Evolutionary conservation across 2,888 invertebrate species (phyloP), one percentile per base, ranked within the genome.

Genomic region (Erebia epiphron): DNA sequence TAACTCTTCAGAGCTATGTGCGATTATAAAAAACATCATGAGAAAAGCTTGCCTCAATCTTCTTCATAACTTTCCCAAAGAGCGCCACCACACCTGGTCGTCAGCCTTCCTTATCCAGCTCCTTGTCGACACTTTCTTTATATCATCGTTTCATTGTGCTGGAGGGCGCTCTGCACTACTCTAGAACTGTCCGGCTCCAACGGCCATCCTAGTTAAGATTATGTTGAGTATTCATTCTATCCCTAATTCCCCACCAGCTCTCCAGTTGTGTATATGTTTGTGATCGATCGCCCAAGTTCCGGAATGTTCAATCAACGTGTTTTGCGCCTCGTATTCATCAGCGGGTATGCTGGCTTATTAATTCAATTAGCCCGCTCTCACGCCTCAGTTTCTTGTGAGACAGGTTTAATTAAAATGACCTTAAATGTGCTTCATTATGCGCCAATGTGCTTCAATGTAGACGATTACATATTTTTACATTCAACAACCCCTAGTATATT

Each of bases 281-380:
- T 70, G 74, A 75, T 75, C 72, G 75, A 75, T 75, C 67, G 65
- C 57, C 50, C 69, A 74, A 74, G 60, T 74, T 73, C 56, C 63
- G 68, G 75, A 73, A 75, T 75, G 77, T 76, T 77, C 77, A 73
- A 78, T 78, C 76, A 76, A 73, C 60, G 76, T 76, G 72, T 68
- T 70, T 75, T 73, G 69, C 11, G 69, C 69, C 76, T 69, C 72
- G 72, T 75, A 76, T 73, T 75, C 74, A 77, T 75, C 73, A 75
- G 56, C 57, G 57, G 65, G 35, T 61, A 65, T 41, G 54, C 57
- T 26, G 61, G 68, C 69, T 69, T 73, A 75, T 71, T 75, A 72
- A 73, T 71, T 74, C 68, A 74, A 70, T 73, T 70, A 70, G 50
- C 62, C 3, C 13, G 49, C 43, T 61, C 61, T 41, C 11, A 14